Conservation (phyloP, 1,140 invertebrate genomes). For the Pissodes strobi region DNA sequence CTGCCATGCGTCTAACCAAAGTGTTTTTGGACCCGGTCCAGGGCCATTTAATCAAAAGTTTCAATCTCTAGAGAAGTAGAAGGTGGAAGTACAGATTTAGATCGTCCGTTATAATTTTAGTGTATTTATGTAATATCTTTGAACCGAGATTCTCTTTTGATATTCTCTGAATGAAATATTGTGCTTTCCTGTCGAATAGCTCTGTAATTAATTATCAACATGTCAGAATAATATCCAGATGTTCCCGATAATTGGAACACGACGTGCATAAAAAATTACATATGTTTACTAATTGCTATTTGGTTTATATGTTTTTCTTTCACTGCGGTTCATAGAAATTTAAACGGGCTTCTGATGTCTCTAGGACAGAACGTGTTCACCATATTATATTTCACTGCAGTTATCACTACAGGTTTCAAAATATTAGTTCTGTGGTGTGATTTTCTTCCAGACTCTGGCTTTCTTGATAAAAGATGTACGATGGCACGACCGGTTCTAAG, state of each 20-base stretch:
- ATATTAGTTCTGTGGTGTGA: no score
- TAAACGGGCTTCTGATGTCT: no score
- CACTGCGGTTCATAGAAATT: no score
- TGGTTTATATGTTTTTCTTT: no score
- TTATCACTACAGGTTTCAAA: no score
- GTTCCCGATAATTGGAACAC: not conserved
- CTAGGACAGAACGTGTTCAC: no score
- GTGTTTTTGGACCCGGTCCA: conserved; percentile 11
- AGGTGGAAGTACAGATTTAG: conserved; percentile 12
- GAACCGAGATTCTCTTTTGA: conserved; percentile 2
- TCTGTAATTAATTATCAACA: conserved; percentile 12
- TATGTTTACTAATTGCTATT: not conserved
- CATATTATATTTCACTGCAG: no score
- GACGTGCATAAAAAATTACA: not conserved
- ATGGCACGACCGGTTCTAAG: no score
- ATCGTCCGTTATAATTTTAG: not conserved
- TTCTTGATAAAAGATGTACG: no score
- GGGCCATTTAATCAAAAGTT: conserved; percentile 15
- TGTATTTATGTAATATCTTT: conserved; percentile 19
- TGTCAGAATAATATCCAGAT: conserved; percentile 1
- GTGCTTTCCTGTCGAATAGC: not conserved
- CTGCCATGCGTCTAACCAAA: conserved; percentile 3
- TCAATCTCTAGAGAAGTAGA: conserved; percentile 10
- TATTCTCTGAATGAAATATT: not conserved
- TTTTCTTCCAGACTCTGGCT: no score